Conservation (phyloP, 2,888 invertebrate genomes). For the Prosopocoilus inquinatus region DNA sequence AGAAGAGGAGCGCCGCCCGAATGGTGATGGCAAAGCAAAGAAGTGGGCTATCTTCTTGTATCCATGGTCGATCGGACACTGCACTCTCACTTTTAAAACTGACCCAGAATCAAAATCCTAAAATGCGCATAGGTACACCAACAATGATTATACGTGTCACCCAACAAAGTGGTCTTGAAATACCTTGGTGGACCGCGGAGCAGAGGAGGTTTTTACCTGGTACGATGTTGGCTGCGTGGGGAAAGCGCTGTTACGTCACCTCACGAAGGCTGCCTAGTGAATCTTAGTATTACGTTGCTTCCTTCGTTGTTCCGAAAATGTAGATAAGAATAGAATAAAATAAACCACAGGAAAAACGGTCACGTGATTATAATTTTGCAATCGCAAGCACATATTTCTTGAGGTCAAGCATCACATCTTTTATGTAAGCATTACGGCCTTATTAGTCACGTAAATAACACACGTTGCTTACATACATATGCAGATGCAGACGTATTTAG, state of each 20-base stretch:
- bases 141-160: slow-evolving; percentile 15
- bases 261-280: slow-evolving; percentile 21
- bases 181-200: slow-evolving; percentile 5
- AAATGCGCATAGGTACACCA: slow-evolving; percentile 8
- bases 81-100: slow-evolving; percentile 25
- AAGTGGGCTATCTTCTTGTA: slow-evolving; percentile 14
- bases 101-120: slow-evolving; percentile 19
- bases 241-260: slow-evolving; percentile 25
- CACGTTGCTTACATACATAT: no score
- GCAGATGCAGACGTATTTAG: no score
- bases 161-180: slow-evolving; percentile 14
- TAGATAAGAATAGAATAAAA: no score
- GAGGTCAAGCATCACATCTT: no score
- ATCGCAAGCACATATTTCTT: no score
- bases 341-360: no score
- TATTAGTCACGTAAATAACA: no score
- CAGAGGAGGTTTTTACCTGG: slow-evolving; percentile 8
- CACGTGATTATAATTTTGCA: no score
- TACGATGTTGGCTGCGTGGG: slow-evolving; percentile 19
- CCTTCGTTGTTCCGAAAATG: no score
- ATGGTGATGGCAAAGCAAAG: background rate
- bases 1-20: background rate
- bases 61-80: slow-evolving; percentile 22
- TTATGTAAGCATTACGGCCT: no score
- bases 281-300: slow-evolving; percentile 14